A percentile compares a stretch with the other conserved stretches of the same genome.
phyloP scores from a whole-genome alignment of 2,888 invertebrate genomes.

The Plebejus anna region DNA sequence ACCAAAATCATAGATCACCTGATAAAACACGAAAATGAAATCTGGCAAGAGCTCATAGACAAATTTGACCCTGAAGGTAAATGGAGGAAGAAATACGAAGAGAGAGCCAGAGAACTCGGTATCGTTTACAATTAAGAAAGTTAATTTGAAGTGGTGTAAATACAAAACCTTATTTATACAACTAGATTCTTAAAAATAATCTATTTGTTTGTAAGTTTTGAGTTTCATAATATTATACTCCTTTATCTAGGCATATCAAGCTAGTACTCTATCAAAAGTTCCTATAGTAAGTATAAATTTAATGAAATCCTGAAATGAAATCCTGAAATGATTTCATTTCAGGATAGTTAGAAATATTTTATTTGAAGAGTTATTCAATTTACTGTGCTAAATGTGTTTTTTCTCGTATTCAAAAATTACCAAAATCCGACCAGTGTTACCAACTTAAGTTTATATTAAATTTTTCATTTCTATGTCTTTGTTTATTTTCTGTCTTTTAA shows the following conservation, averaged over 20 bases:
- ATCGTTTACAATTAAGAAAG: conserved; percentile 52
- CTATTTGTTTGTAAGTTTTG: too few species aligned
- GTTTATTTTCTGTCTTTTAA: too few species aligned
- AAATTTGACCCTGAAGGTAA: conserved; percentile 85
- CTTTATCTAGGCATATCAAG: neutral
- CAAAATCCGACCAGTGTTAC: neutral
- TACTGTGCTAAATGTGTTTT: neutral
- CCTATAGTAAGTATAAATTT: neutral
- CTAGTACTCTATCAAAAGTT: neutral
- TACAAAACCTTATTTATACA: too few species aligned
- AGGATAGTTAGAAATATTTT: neutral
- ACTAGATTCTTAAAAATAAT: too few species aligned
- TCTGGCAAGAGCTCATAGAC: conserved; percentile 82
- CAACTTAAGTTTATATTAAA: neutral
- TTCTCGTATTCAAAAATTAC: neutral
- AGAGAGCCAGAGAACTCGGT: conserved; percentile 76
- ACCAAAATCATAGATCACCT: conserved; percentile 83
- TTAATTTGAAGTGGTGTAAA: neutral
- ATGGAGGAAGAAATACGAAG: conserved; percentile 83
- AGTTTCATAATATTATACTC: too few species aligned
- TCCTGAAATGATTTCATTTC: too few species aligned
- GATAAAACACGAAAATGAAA: conserved; percentile 81
- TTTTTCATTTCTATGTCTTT: too few species aligned
- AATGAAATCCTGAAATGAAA: too few species aligned
- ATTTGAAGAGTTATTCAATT: neutral